These are phyloP conservation scores for Diaphora mendica DNA, from an alignment of 2,888 invertebrate genomes.

Conservation along the genomic window DNA sequence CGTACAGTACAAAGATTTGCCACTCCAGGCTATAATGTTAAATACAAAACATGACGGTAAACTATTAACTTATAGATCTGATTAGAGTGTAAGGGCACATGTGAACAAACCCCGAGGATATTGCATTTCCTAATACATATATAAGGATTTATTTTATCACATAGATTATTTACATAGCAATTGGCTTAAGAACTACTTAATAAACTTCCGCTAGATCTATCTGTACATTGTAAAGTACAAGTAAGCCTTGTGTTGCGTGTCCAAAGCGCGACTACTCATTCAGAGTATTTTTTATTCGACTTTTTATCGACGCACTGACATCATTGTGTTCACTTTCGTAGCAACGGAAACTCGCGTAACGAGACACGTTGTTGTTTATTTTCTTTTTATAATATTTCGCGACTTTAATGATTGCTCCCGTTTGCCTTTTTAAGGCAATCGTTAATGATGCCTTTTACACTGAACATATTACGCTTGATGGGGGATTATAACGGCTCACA, in stretches of 20 bases:
- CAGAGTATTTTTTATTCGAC: conserved; percentile 76
- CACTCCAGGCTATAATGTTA: background rate
- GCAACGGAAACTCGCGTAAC: conserved; percentile 83
- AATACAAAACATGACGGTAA: background rate
- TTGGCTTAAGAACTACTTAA: conserved; percentile 54
- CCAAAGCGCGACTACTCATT: conserved; percentile 72
- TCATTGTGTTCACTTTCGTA: conserved; percentile 84
- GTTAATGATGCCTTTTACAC: conserved; percentile 85
- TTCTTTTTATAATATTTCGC: conserved; percentile 81
- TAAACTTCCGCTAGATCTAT: conserved; percentile 67
- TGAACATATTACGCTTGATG: conserved; percentile 78
- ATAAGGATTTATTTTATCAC: conserved; percentile 10
- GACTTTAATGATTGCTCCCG: conserved; percentile 84
- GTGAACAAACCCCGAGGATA: background rate
- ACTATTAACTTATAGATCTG: background rate
- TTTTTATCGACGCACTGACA: conserved; percentile 79
- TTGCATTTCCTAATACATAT: background rate
- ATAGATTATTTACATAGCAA: conserved; percentile 56
- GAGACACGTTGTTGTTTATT: conserved; percentile 76
- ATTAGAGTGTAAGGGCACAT: background rate
- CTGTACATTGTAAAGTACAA: conserved; percentile 53
- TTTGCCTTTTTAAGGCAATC: conserved; percentile 84
- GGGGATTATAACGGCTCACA: conserved; percentile 81
- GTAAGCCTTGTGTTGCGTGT: conserved; percentile 66
- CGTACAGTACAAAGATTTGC: background rate